Percentiles rank a stretch among this genome's conserved stretches.
Evolutionary conservation across 2,888 invertebrate genomes (phyloP).

Genomic region (Eubasilissa splendida): DNA sequence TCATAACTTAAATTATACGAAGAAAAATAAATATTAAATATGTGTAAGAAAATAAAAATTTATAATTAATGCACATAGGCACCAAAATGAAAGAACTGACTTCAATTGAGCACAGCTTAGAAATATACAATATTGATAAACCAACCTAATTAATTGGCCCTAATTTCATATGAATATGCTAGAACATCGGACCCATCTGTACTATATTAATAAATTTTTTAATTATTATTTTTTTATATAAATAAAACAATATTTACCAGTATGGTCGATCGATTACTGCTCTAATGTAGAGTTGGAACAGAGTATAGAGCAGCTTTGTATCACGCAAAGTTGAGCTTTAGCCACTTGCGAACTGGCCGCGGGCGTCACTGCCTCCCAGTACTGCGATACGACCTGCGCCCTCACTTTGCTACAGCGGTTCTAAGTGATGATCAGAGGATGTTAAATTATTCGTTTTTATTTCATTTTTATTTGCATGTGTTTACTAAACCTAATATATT

Average conservation of each 20-base stretch:
- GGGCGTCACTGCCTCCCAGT: conserved; percentile 46
- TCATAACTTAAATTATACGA: too few species aligned
- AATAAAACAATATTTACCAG: neutral
- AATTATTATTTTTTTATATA: neutral
- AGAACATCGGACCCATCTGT: too few species aligned
- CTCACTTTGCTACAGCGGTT: neutral
- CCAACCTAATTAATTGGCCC: neutral
- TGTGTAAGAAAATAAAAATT: too few species aligned
- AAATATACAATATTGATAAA: neutral
- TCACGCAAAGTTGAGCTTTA: conserved; percentile 41
- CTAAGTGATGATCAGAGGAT: neutral
- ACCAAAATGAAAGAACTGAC: too few species aligned
- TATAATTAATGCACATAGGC: too few species aligned
- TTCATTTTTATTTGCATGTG: too few species aligned
- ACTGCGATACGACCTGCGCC: neutral
- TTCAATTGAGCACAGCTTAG: too few species aligned
- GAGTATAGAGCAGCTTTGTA: conserved; percentile 40
- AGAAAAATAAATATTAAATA: too few species aligned
- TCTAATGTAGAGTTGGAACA: conserved; percentile 13
- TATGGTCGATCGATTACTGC: neutral
- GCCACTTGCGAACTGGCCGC: conserved; percentile 52
- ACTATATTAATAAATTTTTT: too few species aligned
- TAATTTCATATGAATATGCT: neutral
- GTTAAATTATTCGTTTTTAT: too few species aligned
- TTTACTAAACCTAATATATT: too few species aligned